A percentile compares a stretch with the other conserved stretches of the same genome.
Evolutionary conservation across 2,113 vertebrate genomes (phyloP).

Genomic region (Puffinus mauretanicus): DNA sequence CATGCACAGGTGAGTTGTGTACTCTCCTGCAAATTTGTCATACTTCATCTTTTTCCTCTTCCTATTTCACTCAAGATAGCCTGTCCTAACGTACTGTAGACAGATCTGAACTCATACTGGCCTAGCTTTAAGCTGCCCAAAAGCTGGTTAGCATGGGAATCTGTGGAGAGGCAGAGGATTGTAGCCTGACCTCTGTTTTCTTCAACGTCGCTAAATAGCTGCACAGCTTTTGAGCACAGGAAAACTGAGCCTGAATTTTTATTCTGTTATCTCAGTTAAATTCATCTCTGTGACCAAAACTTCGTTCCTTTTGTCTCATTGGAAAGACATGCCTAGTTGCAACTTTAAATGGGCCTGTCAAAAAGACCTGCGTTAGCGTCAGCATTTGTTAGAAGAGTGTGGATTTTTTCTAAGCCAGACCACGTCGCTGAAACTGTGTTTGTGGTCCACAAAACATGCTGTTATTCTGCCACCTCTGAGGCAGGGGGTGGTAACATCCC

Average conservation of each 20-base stretch:
- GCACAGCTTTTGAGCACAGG: background rate
- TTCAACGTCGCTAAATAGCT: background rate
- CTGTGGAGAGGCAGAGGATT: background rate
- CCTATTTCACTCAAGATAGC: background rate
- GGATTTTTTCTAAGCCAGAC: background rate
- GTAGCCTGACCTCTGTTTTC: background rate
- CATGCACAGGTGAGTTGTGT: background rate
- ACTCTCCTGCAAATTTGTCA: background rate
- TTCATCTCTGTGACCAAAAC: background rate
- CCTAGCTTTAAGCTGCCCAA: background rate
- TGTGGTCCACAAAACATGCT: background rate
- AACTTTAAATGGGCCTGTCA: background rate
- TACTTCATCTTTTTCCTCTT: background rate
- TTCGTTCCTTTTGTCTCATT: background rate
- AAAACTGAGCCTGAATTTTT: background rate
- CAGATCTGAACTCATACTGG: background rate
- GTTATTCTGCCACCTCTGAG: background rate
- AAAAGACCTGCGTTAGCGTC: background rate
- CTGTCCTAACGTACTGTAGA: background rate
- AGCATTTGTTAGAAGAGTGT: background rate
- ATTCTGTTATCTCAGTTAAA: constrained; percentile 1
- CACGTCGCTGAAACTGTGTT: background rate
- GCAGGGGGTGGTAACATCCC: background rate
- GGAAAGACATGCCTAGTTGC: background rate
- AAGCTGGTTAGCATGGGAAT: background rate